Percentiles rank a stretch among this genome's conserved stretches.
These are phyloP conservation scores for Cataglyphis altisquamis DNA, from an alignment of 2,888 invertebrate species.

Conservation along the genomic window DNA sequence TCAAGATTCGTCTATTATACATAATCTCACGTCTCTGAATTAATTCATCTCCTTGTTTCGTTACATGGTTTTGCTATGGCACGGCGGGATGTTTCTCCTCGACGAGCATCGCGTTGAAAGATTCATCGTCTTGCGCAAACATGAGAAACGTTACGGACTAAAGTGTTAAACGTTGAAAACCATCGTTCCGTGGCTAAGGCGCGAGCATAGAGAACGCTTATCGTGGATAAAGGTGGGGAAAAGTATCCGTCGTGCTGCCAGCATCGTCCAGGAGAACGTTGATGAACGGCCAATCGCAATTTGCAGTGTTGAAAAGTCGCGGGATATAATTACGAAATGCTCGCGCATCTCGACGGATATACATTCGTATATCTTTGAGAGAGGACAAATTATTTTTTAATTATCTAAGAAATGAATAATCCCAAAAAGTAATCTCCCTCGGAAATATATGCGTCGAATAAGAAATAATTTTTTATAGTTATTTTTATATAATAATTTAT, in stretches of 20 bases:
- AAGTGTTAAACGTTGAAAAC: conserved; percentile 45
- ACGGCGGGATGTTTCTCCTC: conserved; percentile 57
- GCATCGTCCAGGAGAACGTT: conserved; percentile 61
- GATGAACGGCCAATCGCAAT: conserved; percentile 74
- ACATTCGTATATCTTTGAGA: conserved; percentile 61
- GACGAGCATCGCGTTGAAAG: conserved; percentile 58
- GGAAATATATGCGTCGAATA: too few relatives aligned
- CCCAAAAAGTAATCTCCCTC: background rate
- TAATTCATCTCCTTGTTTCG: conserved; percentile 24
- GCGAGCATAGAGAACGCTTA: conserved; percentile 51
- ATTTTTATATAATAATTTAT: too few relatives aligned
- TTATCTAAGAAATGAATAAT: conserved; percentile 60
- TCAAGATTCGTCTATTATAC: background rate
- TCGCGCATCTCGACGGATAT: conserved; percentile 45
- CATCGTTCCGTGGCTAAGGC: conserved; percentile 19
- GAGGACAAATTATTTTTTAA: conserved; percentile 70
- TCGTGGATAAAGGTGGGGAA: conserved; percentile 54
- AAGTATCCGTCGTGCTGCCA: conserved; percentile 53
- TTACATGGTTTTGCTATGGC: conserved; percentile 48
- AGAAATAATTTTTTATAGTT: background rate
- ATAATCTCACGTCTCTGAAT: conserved; percentile 21
- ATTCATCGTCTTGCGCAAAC: conserved; percentile 51
- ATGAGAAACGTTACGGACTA: conserved; percentile 35
- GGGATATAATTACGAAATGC: conserved; percentile 69
- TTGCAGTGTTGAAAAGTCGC: conserved; percentile 65